Percentiles rank a stretch among this genome's conserved stretches.
These are phyloP conservation scores for Gila orcuttii DNA, from an alignment of 2,113 vertebrate genomes.

Conservation along the genomic window DNA sequence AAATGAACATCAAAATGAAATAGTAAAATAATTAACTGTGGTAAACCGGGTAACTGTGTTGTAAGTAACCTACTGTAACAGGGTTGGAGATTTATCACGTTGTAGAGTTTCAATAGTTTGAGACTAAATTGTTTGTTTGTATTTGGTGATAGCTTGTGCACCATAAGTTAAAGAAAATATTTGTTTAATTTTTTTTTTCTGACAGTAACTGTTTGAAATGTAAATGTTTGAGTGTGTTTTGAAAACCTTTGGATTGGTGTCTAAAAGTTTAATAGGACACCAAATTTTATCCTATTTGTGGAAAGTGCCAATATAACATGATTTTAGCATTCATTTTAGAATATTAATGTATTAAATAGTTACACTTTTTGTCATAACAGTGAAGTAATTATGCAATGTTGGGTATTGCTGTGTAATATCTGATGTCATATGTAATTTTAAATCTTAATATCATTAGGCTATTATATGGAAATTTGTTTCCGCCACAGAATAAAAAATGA, in stretches of 20 bases:
- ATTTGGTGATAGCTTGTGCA: background rate
- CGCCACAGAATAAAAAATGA: too few relatives aligned
- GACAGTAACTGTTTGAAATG: background rate
- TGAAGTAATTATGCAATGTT: background rate
- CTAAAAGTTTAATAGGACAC: background rate
- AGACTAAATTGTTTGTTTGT: background rate
- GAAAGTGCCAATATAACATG: background rate
- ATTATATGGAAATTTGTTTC: too few relatives aligned
- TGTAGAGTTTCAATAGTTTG: background rate
- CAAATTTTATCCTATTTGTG: background rate
- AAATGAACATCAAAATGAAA: background rate
- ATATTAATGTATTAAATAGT: too few relatives aligned
- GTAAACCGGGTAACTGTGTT: too few relatives aligned
- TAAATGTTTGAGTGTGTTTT: background rate
- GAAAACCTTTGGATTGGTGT: background rate
- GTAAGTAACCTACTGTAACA: background rate
- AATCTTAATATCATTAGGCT: too few relatives aligned
- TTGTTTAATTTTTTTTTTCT: background rate
- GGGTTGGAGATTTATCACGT: background rate
- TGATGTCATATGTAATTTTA: background rate
- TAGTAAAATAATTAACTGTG: too few relatives aligned
- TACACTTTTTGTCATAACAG: background rate
- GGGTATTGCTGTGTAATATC: background rate
- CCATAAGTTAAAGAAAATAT: background rate
- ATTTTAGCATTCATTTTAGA: background rate